Evolutionary conservation across 2,888 invertebrate species (phyloP), one percentile per base, ranked within the genome.

Genomic region (Melitaea athalia): DNA sequence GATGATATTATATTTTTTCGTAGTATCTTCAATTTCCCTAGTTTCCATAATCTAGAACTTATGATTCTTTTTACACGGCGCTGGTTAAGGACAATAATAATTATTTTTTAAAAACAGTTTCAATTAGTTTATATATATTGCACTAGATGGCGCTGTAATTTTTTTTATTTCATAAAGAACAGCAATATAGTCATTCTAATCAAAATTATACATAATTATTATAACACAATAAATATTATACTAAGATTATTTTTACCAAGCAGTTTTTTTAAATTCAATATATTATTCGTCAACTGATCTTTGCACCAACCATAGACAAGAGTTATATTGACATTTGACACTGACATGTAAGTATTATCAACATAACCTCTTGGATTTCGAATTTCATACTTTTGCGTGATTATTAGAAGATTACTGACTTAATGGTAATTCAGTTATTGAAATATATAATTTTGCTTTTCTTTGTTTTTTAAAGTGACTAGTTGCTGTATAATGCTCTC

Each of bases 401-500:
- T 47, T 38, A 38, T 38, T 31, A 14, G 17, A 59, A 59, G 43
- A 59, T 33, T n/a, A 8, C 12, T 43, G 24, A 31, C 59, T 59
- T 8, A 31, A 31, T 60, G 45, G 60, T 24, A 47, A 43, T 14
- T 60, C 7, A 47, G 24, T 31, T 45, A 45, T 47, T 31, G 45
- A 60, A 17, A 5, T 24, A 47, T 14, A 1, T 60, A 47, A 12
- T 24, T 12, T 60, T 47, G 11, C 45, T 17, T 31, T 15, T 15
- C 7, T n/a, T 11, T 24, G 17, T 62, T n/a, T 45, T 49, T 12
- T 57, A 6, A 49, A 14, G 49, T 24, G 43, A 12, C 17, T 24
- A 15, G 12, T 17, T 47, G n/a, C 14, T n/a, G 65, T 71, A 68
- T 62, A 63, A 83, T 83, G 84, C 77, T 67, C 55, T 65, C 74